phyloP scores from a whole-genome alignment of 2,113 vertebrate genomes.

The Trichechus manatus region DNA sequence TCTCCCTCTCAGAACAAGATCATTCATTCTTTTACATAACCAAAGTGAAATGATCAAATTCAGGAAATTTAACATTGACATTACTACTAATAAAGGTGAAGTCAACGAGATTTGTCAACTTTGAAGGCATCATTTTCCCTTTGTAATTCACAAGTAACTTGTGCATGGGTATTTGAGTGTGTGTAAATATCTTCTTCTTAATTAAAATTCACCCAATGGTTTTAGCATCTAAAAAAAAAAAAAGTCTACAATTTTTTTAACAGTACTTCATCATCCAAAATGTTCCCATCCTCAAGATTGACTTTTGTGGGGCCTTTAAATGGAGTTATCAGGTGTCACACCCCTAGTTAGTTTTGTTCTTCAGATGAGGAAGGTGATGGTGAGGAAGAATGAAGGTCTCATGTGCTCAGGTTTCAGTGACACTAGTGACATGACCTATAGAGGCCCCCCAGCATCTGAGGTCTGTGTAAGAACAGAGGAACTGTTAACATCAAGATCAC shows the following conservation, averaged over 20 bases:
- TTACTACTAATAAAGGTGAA: too few relatives aligned
- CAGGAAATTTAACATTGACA: too few relatives aligned
- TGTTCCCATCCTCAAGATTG: background rate
- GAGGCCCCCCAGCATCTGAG: background rate
- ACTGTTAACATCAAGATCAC: background rate
- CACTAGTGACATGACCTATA: background rate
- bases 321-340: background rate
- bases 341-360: background rate
- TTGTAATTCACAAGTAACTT: too few relatives aligned
- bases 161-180: too few relatives aligned
- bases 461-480: background rate
- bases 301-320: background rate
- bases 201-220: too few relatives aligned
- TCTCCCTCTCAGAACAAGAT: too few relatives aligned
- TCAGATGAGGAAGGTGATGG: background rate
- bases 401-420: background rate
- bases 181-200: too few relatives aligned
- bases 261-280: background rate
- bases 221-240: too few relatives aligned
- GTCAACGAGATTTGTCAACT: too few relatives aligned
- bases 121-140: too few relatives aligned
- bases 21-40: too few relatives aligned
- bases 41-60: too few relatives aligned
- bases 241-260: background rate
- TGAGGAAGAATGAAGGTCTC: background rate